Evolutionary conservation across 2,888 invertebrate genomes (phyloP), one percentile per base, ranked within the genome.

Genomic region (Itoplectis maculator): DNA sequence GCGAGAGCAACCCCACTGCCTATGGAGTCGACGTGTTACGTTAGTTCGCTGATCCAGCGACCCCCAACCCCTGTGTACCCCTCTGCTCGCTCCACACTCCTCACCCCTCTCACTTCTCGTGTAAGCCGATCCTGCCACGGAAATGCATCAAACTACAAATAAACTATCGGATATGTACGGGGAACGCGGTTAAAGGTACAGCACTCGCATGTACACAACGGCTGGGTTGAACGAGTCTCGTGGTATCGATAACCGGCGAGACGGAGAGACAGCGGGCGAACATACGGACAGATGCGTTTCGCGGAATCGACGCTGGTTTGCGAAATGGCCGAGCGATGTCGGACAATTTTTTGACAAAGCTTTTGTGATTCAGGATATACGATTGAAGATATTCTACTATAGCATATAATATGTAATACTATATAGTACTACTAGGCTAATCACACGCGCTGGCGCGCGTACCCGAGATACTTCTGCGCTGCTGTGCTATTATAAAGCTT

Each of bases 91-190:
- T n/a, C n/a, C n/a, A n/a, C n/a, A n/a, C n/a, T 29, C 29, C 29
- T 5, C 29, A 5, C 5, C 29, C 5, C 29, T 29, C 66, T n/a
- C n/a, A n/a, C 65, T 72, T 66, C 66, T 40, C 65, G 65, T 65
- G 81, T 81, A 81, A 81, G 59, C 70, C 65, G 81, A 81, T 76
- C 76, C 76, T 72, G 70, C 56, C 51, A 81, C 76, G 72, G 81
- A 81, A 81, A 81, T 66, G 76, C 81, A 81, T 75, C 81, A 68
- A 81, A 81, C 76, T 81, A 72, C 76, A 66, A 72, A 76, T 72
- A 81, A 72, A 66, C 72, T 81, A 81, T 65, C 65, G 72, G 72
- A 49, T 61, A n/a, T n/a, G n/a, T n/a, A 73, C 61, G 37, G 72
- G 61, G 59, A 73, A 73, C 47, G 56, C 56, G 70, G 70, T 56